Base-by-base conservation (phyloP, 2,113 vertebrate species). In the Bucco capensis region DNA sequence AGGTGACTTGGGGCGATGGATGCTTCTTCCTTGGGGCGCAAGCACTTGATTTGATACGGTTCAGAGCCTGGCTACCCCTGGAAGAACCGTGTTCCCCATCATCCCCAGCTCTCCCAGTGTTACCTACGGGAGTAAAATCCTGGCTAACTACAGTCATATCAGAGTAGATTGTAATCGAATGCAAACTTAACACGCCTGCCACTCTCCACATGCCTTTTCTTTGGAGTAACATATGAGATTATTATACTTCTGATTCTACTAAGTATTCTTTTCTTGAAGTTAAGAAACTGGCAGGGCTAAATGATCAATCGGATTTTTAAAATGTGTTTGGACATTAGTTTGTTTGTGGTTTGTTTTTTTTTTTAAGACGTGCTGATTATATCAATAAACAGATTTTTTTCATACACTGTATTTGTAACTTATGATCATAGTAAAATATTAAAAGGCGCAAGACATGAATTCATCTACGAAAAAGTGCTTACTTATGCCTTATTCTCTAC, bases 371-470 rank as follows among this genome's bases (percentile, higher is more conserved):
- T 93, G 76, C 78, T 89, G 94, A 95, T 91, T 95, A 94, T 95
- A 96, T 96, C 93, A 97, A 97, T 97, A 96, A 97, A 97, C 90
- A 74, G 89, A 92, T 94, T 95, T 97, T 95, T 95, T 95, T 96
- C 92, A 83, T 95, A 95, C 93, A 94, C 92, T 91, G 88, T 91
- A 92, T 93, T 93, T 94, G 90, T 93, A 95, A 89, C 83, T 93
- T 94, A 92, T 92, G 83, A 51, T 72, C 60, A 50, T 91, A 81
- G 75, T 73, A 86, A 92, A 92, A 80, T 85, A 96, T 95, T 96
- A 95, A 96, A 96, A 87, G 90, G 88, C 87, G 50, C 90, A 89
- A 95, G 81, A 90, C 1, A 5, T 95, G 74, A 90, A 94, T 79
- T 87, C 22, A 35, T 62, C 77, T 60, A 84, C 76, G 81, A 84